Evolutionary conservation across 2,888 invertebrate genomes (phyloP).

Genomic region (Gerosis bhagava): DNA sequence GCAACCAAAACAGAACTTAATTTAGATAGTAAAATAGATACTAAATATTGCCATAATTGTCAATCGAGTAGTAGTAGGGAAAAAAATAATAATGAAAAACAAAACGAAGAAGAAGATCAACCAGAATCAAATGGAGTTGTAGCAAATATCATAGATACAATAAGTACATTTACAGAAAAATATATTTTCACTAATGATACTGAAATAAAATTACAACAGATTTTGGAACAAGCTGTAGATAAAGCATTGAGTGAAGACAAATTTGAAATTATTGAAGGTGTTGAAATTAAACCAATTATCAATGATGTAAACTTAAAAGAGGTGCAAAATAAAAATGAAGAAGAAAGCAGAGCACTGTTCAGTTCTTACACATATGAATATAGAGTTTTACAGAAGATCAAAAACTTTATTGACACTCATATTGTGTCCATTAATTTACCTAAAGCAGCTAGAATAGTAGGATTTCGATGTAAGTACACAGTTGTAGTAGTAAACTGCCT

Average conservation of each 20-base stretch:
- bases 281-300: conserved; percentile 68
- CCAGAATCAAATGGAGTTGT: conserved; percentile 38
- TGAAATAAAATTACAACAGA: conserved; percentile 64
- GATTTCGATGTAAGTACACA: conserved; percentile 84
- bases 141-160: conserved; percentile 52
- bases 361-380: conserved; percentile 72
- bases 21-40: conserved; percentile 63
- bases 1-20: conserved; percentile 59
- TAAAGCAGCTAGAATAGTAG: conserved; percentile 84
- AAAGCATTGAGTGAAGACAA: conserved; percentile 77
- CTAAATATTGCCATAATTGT: conserved; percentile 75
- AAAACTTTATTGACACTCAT: conserved; percentile 82
- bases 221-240: conserved; percentile 82
- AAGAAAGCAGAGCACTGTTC: conserved; percentile 60
- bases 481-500: no score
- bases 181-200: conserved; percentile 61
- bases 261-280: conserved; percentile 81
- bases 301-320: conserved; percentile 29
- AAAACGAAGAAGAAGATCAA: conserved; percentile 32
- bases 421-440: conserved; percentile 86
- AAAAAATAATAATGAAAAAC: conserved; percentile 31
- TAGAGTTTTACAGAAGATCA: conserved; percentile 81
- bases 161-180: conserved; percentile 54
- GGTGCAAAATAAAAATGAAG: conserved; percentile 32
- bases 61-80: conserved; percentile 54